Evolutionary conservation across 1,140 invertebrate genomes (phyloP).

Genomic region (Lordiphosa mommai): DNA sequence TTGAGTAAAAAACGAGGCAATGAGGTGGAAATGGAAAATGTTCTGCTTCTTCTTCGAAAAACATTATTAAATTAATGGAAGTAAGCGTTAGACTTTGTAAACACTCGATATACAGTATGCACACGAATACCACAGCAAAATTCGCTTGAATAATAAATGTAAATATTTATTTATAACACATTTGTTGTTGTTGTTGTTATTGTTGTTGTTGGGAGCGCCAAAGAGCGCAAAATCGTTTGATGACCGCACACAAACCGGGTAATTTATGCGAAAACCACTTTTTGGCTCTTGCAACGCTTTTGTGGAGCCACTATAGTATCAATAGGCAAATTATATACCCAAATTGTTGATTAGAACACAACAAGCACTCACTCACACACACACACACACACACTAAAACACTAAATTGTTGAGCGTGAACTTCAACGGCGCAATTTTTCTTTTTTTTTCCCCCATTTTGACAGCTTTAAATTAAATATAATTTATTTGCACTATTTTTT

Average conservation of each 20-base stretch:
- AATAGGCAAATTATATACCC: not conserved
- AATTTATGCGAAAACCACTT: conserved; percentile 49
- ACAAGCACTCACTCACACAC: not conserved
- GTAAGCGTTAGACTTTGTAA: not conserved
- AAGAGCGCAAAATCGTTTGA: conserved; percentile 9
- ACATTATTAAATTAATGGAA: conserved; percentile 11
- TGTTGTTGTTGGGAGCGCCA: conserved; percentile 15
- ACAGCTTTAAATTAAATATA: conserved; percentile 10
- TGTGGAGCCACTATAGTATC: not conserved
- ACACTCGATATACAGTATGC: not conserved
- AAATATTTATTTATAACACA: conserved; percentile 48
- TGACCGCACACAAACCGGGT: conserved; percentile 40
- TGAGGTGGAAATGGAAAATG: conserved; percentile 11
- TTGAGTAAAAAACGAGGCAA: conserved; percentile 7
- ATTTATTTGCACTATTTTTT: conserved; percentile 6
- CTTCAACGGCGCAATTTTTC: conserved; percentile 51
- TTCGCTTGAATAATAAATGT: conserved; percentile 39
- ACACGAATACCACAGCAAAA: conserved; percentile 3
- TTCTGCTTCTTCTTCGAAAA: not conserved
- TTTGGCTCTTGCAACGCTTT: conserved; percentile 2
- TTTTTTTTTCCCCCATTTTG: too few relatives aligned
- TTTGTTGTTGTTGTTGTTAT: conserved; percentile 4
- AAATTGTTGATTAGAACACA: not conserved
- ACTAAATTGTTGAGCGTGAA: conserved; percentile 1
- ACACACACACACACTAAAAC: conserved; percentile 8